Evolutionary conservation across 2,888 invertebrate genomes (phyloP).

Genomic region (Gortyna flavago): DNA sequence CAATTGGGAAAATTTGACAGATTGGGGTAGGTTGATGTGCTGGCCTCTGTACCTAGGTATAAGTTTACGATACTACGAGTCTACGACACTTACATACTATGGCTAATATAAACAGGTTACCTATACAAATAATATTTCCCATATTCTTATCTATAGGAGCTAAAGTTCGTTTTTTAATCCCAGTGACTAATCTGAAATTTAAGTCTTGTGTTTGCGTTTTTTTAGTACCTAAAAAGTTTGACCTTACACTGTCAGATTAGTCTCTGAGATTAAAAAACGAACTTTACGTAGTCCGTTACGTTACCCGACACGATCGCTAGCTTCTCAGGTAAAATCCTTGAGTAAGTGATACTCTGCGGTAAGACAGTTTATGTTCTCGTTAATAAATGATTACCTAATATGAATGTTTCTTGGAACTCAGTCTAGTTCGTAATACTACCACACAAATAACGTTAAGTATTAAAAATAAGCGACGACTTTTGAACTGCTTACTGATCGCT

Average conservation of each 20-base stretch:
- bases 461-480: slow-evolving; percentile 21
- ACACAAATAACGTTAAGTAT: slow-evolving; percentile 35
- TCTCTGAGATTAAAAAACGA: too few species aligned
- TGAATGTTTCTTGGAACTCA: slow-evolving; percentile 64
- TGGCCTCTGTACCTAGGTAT: too few species aligned
- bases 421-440: slow-evolving; percentile 46
- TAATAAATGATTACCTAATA: slow-evolving; percentile 61
- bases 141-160: slow-evolving; percentile 15
- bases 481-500: slow-evolving; percentile 1
- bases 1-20: too few species aligned
- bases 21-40: too few species aligned
- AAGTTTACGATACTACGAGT: too few species aligned
- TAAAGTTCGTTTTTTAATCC: too few species aligned
- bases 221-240: too few species aligned
- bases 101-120: background rate
- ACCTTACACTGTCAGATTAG: too few species aligned
- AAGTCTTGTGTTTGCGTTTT: too few species aligned
- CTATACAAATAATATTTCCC: background rate
- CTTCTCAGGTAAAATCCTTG: slow-evolving; percentile 53
- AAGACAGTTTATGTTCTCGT: slow-evolving; percentile 57
- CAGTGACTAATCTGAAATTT: too few species aligned
- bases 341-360: slow-evolving; percentile 34
- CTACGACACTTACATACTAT: too few species aligned
- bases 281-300: background rate
- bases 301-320: slow-evolving; percentile 30